A percentile compares a stretch with the other conserved stretches of the same genome.
Conservation (phyloP, 2,797 vertebrate species). For the Gastrophryne carolinensis region DNA sequence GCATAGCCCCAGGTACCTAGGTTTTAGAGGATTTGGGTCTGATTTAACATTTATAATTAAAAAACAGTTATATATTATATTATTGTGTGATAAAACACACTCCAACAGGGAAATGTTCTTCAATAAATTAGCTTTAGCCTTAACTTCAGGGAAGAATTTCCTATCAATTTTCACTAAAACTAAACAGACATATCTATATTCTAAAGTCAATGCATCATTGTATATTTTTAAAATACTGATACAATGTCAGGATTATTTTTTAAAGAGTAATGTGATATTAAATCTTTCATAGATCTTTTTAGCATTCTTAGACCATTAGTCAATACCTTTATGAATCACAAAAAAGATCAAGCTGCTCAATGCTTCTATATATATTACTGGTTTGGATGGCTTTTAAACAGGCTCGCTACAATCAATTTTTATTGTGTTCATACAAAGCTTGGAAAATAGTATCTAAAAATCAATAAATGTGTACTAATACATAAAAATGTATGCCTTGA, state of each 20-base stretch:
- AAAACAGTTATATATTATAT: no score
- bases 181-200: constrained; percentile 11
- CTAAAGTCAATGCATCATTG: constrained; percentile 26
- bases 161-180: constrained; percentile 10
- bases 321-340: constrained; percentile 29
- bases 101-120: no score
- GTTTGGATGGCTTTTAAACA: constrained; percentile 26
- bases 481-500: no score
- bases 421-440: constrained; percentile 37
- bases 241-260: constrained; percentile 22
- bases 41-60: no score
- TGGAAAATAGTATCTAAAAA: constrained; percentile 34
- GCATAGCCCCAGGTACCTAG: no score
- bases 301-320: constrained; percentile 22
- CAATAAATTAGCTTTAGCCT: constrained; percentile 18
- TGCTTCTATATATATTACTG: constrained; percentile 34
- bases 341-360: constrained; percentile 29
- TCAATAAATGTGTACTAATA: constrained; percentile 36
- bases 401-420: constrained; percentile 35
- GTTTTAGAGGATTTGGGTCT: no score
- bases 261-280: constrained; percentile 31
- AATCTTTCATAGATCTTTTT: constrained; percentile 32
- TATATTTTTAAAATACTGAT: constrained; percentile 32
- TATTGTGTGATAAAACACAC: no score
- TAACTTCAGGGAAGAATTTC: neutral